These are phyloP conservation scores for Hycleus phaleratus DNA, from an alignment of 1,140 invertebrate genomes.

Conservation along the genomic window DNA sequence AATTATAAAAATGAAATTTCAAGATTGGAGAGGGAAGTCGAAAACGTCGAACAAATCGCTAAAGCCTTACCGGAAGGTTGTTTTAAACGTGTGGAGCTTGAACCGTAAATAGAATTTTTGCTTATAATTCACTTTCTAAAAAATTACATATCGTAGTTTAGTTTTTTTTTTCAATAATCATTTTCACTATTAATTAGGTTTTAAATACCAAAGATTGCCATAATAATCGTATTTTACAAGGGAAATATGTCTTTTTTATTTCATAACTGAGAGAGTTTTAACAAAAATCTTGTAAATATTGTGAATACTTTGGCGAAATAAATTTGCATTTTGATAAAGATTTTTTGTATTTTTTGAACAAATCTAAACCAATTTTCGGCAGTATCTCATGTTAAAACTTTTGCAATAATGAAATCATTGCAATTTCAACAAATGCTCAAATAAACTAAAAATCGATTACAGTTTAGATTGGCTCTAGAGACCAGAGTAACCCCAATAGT, in stretches of 20 bases:
- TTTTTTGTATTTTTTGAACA: neutral
- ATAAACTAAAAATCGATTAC: too few species aligned
- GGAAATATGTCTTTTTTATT: too few species aligned
- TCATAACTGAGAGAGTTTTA: too few species aligned
- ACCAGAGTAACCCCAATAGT: too few species aligned
- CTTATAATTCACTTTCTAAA: too few species aligned
- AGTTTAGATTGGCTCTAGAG: too few species aligned
- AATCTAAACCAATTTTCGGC: too few species aligned
- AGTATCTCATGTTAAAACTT: too few species aligned
- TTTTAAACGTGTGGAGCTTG: conserved; percentile 44
- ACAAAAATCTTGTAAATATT: conserved; percentile 7
- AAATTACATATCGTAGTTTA: neutral
- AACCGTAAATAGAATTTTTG: conserved; percentile 24
- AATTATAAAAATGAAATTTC: conserved; percentile 75
- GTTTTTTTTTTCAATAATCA: conserved; percentile 1
- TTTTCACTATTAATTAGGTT: too few species aligned
- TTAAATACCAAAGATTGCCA: conserved; percentile 11
- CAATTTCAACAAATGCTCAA: too few species aligned
- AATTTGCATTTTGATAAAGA: conserved; percentile 3
- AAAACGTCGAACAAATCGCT: conserved; percentile 79
- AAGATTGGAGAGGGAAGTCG: conserved; percentile 67
- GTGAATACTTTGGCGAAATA: conserved; percentile 10
- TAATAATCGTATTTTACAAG: conserved; percentile 1
- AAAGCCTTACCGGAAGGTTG: conserved; percentile 76
- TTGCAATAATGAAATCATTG: too few species aligned